A percentile compares a stretch with the other conserved stretches of the same genome.
Conservation (phyloP, 2,797 vertebrate genomes). For the Poeciliopsis gracilis region DNA sequence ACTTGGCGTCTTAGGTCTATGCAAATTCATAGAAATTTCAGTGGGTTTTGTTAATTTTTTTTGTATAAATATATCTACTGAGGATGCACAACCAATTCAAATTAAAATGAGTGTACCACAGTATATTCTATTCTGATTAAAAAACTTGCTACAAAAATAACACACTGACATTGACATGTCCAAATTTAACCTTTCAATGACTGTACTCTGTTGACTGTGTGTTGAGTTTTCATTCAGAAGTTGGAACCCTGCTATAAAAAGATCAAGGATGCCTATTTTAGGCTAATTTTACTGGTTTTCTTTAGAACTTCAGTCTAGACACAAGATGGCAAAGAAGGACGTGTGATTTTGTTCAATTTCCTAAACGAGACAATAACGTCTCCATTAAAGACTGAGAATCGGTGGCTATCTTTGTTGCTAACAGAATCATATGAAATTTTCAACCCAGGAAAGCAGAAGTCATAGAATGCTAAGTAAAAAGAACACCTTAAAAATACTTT, state of each 20-base stretch:
- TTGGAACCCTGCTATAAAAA: background rate
- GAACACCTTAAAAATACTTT: background rate
- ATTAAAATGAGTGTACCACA: too few species aligned
- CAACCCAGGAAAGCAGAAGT: background rate
- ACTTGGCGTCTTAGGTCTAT: background rate
- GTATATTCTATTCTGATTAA: too few species aligned
- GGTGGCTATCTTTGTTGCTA: background rate
- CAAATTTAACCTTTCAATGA: background rate
- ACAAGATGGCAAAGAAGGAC: too few species aligned
- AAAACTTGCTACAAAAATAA: too few species aligned
- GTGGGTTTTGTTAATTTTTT: background rate
- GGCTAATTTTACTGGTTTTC: background rate
- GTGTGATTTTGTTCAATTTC: too few species aligned
- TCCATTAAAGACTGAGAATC: too few species aligned
- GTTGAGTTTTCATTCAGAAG: background rate
- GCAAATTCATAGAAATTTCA: background rate
- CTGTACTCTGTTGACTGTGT: background rate
- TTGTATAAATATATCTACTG: too few species aligned
- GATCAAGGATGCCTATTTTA: background rate
- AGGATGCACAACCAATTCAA: too few species aligned
- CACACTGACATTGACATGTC: background rate
- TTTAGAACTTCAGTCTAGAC: too few species aligned
- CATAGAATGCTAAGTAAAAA: background rate
- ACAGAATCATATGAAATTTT: background rate
- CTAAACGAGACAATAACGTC: too few species aligned